A percentile compares a stretch with the other conserved stretches of the same genome.
These are phyloP conservation scores for Peromyscus maniculatus DNA, from an alignment of 2,113 vertebrate genomes.

Conservation along the genomic window DNA sequence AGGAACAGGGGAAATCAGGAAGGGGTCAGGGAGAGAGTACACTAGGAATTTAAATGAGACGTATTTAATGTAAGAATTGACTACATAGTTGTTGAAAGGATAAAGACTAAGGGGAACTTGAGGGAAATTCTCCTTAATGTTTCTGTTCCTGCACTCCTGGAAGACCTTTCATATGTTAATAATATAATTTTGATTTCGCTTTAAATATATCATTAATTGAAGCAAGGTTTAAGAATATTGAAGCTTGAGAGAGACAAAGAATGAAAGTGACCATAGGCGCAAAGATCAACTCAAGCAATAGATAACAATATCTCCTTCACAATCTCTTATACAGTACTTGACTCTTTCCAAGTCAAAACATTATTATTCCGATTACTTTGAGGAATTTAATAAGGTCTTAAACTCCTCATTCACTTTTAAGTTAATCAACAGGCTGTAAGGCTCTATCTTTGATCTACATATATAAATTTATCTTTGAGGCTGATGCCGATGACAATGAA, in stretches of 20 bases:
- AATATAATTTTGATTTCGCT: conserved; percentile 61
- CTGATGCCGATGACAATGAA: conserved; percentile 68
- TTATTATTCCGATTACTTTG: conserved; percentile 55
- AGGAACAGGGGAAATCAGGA: neutral
- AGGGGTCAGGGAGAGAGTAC: neutral
- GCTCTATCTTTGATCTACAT: conserved; percentile 59
- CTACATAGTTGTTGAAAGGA: neutral
- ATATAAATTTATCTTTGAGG: conserved; percentile 73
- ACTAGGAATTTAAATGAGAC: conserved; percentile 17
- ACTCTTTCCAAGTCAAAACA: conserved; percentile 54
- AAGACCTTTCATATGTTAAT: conserved; percentile 37
- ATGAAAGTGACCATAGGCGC: conserved; percentile 44
- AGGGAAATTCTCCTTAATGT: conserved; percentile 16
- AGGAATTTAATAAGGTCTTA: conserved; percentile 68
- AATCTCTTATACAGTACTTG: conserved; percentile 45
- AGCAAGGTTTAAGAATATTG: conserved; percentile 48
- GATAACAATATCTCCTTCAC: neutral
- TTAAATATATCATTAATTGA: conserved; percentile 70
- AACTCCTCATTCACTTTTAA: conserved; percentile 63
- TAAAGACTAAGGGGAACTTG: neutral
- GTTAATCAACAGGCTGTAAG: conserved; percentile 58
- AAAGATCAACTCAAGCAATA: conserved; percentile 42
- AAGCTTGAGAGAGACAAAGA: conserved; percentile 50
- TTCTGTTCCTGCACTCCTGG: neutral
- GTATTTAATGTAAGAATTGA: conserved; percentile 17